A percentile compares a stretch with the other conserved stretches of the same genome.
phyloP scores from a whole-genome alignment of 1,140 invertebrate species.

The Rhynchophorus ferrugineus region DNA sequence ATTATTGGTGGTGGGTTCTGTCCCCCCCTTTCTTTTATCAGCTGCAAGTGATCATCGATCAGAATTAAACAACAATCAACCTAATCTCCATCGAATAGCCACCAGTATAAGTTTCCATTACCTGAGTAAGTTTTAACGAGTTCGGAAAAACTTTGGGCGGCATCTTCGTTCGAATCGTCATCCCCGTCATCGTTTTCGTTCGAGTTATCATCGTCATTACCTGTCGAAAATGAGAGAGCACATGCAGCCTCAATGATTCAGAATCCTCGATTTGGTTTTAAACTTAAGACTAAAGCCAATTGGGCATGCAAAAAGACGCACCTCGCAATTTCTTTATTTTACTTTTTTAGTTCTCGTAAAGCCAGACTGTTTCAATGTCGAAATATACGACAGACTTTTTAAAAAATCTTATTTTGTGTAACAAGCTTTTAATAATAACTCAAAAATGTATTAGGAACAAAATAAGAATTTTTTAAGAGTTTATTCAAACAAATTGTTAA shows the following conservation, averaged over 20 bases:
- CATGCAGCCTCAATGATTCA: slow-evolving; percentile 34
- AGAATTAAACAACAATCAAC: slow-evolving; percentile 4
- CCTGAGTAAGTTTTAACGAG: slow-evolving; percentile 33
- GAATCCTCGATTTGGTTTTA: slow-evolving; percentile 25
- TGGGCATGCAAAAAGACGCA: slow-evolving; percentile 30
- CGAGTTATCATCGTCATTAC: slow-evolving; percentile 45
- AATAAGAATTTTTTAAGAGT: background rate
- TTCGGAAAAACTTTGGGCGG: slow-evolving; percentile 11
- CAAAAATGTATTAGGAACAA: background rate
- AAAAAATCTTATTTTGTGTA: too few relatives aligned
- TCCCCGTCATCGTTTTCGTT: slow-evolving; percentile 45
- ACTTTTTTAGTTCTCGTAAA: slow-evolving; percentile 12
- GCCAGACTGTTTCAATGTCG: too few relatives aligned
- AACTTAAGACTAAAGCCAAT: background rate
- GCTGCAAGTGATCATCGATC: too few relatives aligned
- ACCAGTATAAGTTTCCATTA: slow-evolving; percentile 26
- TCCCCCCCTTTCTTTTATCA: too few relatives aligned
- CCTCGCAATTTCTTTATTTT: slow-evolving; percentile 21
- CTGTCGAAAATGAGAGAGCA: slow-evolving; percentile 36
- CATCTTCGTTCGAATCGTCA: slow-evolving; percentile 3
- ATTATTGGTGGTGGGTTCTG: too few relatives aligned
- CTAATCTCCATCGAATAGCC: slow-evolving; percentile 5
- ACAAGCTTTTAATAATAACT: too few relatives aligned
- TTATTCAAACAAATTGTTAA: background rate
- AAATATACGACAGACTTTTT: too few relatives aligned